A percentile compares a stretch with the other conserved stretches of the same genome.
phyloP scores from a whole-genome alignment of 2,113 vertebrate species.

The Alouatta palliata region DNA sequence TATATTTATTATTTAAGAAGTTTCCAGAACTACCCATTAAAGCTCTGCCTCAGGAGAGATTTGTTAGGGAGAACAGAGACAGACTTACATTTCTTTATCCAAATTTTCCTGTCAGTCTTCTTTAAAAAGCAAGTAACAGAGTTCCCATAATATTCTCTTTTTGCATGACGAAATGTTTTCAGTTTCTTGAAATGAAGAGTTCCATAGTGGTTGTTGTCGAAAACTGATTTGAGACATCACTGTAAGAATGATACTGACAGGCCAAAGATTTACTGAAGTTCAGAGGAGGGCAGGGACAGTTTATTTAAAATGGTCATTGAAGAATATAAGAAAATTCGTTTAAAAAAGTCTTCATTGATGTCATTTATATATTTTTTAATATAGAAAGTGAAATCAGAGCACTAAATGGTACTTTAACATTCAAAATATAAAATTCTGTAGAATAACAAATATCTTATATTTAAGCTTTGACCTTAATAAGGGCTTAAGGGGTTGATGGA shows the following conservation, averaged over 20 bases:
- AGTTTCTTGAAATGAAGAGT: background rate
- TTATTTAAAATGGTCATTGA: background rate
- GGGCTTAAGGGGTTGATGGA: background rate
- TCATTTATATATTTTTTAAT: background rate
- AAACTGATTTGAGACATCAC: background rate
- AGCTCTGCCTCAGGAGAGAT: conserved; percentile 30
- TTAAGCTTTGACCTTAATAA: conserved; percentile 40
- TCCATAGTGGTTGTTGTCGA: background rate
- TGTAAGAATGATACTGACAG: background rate
- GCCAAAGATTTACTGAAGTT: background rate
- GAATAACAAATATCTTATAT: conserved; percentile 18
- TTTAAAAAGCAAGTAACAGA: conserved; percentile 44
- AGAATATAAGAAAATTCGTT: background rate
- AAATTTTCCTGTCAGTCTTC: background rate
- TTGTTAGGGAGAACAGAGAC: conserved; percentile 18
- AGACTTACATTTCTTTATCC: background rate
- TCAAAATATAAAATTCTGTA: conserved; percentile 16
- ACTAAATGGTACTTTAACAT: conserved; percentile 3
- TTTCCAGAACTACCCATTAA: conserved; percentile 56
- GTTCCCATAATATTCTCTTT: background rate
- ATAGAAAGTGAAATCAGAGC: background rate
- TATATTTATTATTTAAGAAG: conserved; percentile 34
- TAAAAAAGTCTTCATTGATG: background rate
- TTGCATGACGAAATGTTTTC: background rate
- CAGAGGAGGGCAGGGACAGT: background rate